A percentile compares a stretch with the other conserved stretches of the same genome.
These are phyloP conservation scores for Probosciger aterrimus DNA, from an alignment of 2,113 vertebrate genomes.

Conservation along the genomic window DNA sequence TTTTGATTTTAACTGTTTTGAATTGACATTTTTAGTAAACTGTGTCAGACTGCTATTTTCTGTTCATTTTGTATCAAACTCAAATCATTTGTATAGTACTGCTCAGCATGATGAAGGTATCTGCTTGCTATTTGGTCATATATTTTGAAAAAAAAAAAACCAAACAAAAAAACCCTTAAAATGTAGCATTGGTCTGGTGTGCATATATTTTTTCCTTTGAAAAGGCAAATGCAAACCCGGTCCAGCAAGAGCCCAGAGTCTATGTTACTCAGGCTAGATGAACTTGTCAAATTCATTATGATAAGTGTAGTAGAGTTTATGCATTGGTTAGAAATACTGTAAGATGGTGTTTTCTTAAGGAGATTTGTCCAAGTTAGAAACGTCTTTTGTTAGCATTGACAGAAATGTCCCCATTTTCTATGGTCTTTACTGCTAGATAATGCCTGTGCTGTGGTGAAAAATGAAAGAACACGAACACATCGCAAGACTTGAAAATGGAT, in stretches of 20 bases:
- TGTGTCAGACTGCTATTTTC: neutral
- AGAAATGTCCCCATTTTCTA: neutral
- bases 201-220: neutral
- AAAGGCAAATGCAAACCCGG: neutral
- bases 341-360: neutral
- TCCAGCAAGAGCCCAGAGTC: neutral
- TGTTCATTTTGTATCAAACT: neutral
- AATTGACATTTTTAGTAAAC: neutral
- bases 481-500: neutral
- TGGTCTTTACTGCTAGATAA: neutral
- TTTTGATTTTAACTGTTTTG: neutral
- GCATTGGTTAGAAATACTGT: neutral
- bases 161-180: neutral
- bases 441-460: neutral
- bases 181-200: accelerated
- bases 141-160: neutral
- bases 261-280: neutral
- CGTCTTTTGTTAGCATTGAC: neutral
- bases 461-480: neutral
- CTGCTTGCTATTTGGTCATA: neutral
- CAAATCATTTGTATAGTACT: neutral
- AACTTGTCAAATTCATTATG: neutral
- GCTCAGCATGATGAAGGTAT: accelerated
- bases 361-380: neutral
- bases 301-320: neutral